Evolutionary conservation across 2,888 invertebrate genomes (phyloP), one percentile per base, ranked within the genome.

Genomic region (Epsilonema sp.): DNA sequence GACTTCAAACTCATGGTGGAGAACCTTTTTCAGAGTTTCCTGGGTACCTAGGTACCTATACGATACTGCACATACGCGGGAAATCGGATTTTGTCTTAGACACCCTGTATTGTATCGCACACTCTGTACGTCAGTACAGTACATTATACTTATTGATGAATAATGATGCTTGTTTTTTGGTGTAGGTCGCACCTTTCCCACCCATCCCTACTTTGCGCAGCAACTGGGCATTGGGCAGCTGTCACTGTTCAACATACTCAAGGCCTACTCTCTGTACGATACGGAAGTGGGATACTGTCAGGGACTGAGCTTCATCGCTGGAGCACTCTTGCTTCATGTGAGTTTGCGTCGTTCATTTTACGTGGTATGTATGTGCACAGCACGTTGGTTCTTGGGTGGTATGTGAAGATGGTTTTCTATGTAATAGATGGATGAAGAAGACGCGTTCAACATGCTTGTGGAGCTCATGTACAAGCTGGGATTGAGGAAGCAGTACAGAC

Each of bases 271-370:
- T 0, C 72, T 92, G 24, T 68, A 90, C 36, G 92, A 94, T 66
- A 80, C 81, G 1, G 86, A 90, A 61, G 82, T 94, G 1, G 90
- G 89, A 0, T 92, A 92, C 67, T 92, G 92, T 56, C 92, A 94
- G 69, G 92, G 92, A 0, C 74, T 92, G 11, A 87, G 87, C 59
- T 94, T 92, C 62, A 85, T 92, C 2, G 90, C 89, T 51, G 92
- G 89, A 13, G 78, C 90, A 1, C 71, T 94, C 1, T 71, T 94
- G 11, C 71, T 94, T 56, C 92, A 94, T 69, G 89, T 89, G 68
- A 78, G n/a, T n/a, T n/a, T n/a, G 81, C 57, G 3, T 11, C 22
- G 22, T 31, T 41, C 41, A 2, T 16, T 11, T 36, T 22, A 11
- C 37, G n/a, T n/a, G n/a, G n/a, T n/a, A n/a, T n/a, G n/a, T n/a